Conservation (phyloP, 2,113 vertebrate genomes). For the Calidris pugnax region DNA sequence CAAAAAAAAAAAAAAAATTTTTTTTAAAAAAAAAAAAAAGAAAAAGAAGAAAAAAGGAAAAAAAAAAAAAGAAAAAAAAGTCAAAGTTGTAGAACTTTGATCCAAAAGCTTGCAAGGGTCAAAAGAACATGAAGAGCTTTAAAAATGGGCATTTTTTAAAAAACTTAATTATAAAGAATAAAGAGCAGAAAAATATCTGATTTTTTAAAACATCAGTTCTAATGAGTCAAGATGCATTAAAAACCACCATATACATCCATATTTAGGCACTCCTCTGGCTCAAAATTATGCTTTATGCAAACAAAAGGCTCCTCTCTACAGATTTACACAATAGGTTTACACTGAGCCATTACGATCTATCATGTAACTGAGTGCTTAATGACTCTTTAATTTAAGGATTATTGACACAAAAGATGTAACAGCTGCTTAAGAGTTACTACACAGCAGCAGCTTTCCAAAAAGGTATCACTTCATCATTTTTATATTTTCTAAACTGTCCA, state of each 20-base stretch:
- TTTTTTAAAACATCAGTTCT: background rate
- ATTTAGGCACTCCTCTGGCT: background rate
- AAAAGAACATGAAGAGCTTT: background rate
- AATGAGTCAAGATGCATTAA: background rate
- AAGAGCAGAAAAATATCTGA: background rate
- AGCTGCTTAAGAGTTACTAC: conserved; percentile 71
- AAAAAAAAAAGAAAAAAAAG: too few species aligned
- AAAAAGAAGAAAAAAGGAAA: too few species aligned
- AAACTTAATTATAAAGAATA: background rate
- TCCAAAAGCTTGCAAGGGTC: background rate
- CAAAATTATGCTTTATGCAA: background rate
- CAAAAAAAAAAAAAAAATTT: background rate
- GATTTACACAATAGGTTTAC: conserved; percentile 69
- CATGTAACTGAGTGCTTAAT: conserved; percentile 60
- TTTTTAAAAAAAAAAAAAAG: background rate
- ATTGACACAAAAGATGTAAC: conserved; percentile 67
- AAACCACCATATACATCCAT: background rate
- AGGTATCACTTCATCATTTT: conserved; percentile 64
- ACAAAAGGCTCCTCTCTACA: conserved; percentile 51
- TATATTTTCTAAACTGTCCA: conserved; percentile 44
- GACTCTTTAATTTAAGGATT: conserved; percentile 71
- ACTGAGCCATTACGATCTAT: conserved; percentile 51
- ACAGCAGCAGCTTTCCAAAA: conserved; percentile 61
- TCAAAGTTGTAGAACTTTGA: background rate
- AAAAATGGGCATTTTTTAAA: background rate